A percentile compares a stretch with the other conserved stretches of the same genome.
Evolutionary conservation across 2,113 vertebrate species (phyloP).

Genomic region (Seriola rivoliana): DNA sequence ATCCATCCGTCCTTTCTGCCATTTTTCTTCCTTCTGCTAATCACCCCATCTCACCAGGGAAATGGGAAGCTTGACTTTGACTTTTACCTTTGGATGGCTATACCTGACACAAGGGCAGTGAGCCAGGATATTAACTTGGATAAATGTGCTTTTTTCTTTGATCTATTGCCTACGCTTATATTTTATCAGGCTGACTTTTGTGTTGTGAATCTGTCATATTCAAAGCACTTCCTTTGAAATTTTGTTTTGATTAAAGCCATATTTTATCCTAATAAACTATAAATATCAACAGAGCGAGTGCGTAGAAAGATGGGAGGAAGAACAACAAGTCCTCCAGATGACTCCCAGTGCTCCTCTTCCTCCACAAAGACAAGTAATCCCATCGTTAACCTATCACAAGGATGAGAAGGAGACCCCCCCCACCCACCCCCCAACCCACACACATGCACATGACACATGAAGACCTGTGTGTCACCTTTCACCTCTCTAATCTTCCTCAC

Average conservation of each 20-base stretch:
- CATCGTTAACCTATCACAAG: conserved; percentile 68
- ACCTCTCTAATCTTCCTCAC: conserved; percentile 19
- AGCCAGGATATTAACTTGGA: conserved; percentile 73
- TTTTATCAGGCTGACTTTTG: conserved; percentile 59
- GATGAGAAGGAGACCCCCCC: conserved; percentile 17
- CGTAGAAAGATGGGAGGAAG: conserved; percentile 6
- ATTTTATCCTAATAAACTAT: conserved; percentile 63
- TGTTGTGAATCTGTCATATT: conserved; percentile 70
- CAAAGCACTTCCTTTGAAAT: conserved; percentile 54
- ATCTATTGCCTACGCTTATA: conserved; percentile 51
- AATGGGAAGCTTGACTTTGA: conserved; percentile 74
- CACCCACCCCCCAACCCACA: background rate
- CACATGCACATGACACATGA: conserved; percentile 18
- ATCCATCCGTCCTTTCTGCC: conserved; percentile 34
- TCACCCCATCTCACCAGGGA: conserved; percentile 59
- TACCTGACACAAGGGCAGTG: conserved; percentile 68
- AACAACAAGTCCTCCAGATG: conserved; percentile 49
- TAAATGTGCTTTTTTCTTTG: conserved; percentile 64
- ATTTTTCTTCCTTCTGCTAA: conserved; percentile 62
- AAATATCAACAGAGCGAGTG: conserved; percentile 46
- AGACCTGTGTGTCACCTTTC: conserved; percentile 17
- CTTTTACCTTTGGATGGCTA: conserved; percentile 68
- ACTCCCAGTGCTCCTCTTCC: conserved; percentile 51
- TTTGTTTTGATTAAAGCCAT: conserved; percentile 66
- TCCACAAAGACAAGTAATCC: conserved; percentile 67